phyloP scores from a whole-genome alignment of 2,797 vertebrate species.

The Scleropages formosus region DNA sequence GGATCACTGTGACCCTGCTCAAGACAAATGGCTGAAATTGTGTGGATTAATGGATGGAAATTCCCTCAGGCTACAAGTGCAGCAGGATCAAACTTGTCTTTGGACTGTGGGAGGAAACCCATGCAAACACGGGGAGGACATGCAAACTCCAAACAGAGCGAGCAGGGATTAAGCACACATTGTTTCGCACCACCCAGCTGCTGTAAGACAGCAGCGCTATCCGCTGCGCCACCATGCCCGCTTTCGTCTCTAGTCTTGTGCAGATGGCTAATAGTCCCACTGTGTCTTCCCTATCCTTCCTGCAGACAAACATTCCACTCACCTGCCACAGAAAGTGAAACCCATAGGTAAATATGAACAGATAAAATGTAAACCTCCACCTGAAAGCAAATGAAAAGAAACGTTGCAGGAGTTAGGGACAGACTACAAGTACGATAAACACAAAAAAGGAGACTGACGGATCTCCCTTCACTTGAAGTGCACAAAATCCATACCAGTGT shows the following conservation, averaged over 20 bases:
- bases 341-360: constrained; percentile 88
- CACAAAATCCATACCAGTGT: background rate
- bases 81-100: too few relatives aligned
- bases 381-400: constrained; percentile 54
- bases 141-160: too few relatives aligned
- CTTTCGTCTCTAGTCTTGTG: background rate
- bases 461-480: background rate
- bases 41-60: too few relatives aligned
- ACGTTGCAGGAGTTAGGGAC: background rate
- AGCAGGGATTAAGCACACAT: too few relatives aligned
- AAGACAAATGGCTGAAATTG: too few relatives aligned
- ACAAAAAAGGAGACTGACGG: background rate
- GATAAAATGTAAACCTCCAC: constrained; percentile 97
- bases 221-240: too few relatives aligned
- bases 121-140: too few relatives aligned
- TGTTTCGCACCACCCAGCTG: too few relatives aligned
- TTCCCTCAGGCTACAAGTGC: background rate
- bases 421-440: background rate
- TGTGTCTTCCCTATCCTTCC: background rate
- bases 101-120: too few relatives aligned
- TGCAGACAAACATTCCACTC: constrained; percentile 55
- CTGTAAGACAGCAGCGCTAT: too few relatives aligned
- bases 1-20: too few relatives aligned
- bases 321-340: constrained; percentile 91
- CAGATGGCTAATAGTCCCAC: background rate